Evolutionary conservation across 2,888 invertebrate species (phyloP).

Genomic region (Lacanobia oleracea): DNA sequence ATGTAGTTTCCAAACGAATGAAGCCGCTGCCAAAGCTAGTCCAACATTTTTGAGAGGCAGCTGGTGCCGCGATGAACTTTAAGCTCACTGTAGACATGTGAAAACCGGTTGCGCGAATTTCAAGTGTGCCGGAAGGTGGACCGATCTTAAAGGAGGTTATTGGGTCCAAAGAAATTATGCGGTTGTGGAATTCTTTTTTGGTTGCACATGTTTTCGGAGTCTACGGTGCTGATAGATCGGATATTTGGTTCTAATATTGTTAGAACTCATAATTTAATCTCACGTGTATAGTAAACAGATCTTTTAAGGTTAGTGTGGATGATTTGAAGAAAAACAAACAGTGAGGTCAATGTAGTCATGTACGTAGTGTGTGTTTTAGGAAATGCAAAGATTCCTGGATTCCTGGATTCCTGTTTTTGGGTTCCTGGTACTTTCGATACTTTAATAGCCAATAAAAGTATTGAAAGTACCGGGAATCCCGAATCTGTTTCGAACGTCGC

Average conservation of each 20-base stretch:
- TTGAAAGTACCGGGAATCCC: too few species aligned
- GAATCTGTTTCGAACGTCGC: too few species aligned
- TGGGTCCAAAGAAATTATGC: slow-evolving; percentile 13
- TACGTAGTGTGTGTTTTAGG: too few species aligned
- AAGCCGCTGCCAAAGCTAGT: neutral
- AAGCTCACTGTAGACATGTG: neutral
- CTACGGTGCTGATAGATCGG: neutral
- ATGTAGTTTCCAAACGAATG: too few species aligned
- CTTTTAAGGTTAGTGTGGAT: neutral
- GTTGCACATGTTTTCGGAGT: neutral
- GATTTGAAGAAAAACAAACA: too few species aligned
- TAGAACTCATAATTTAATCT: neutral
- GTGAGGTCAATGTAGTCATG: too few species aligned
- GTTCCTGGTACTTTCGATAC: too few species aligned
- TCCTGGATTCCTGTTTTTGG: too few species aligned
- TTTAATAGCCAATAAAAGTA: too few species aligned
- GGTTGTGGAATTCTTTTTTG: too few species aligned
- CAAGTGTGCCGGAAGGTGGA: slow-evolving; percentile 12
- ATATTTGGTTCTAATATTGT: neutral
- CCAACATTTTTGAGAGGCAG: slow-evolving; percentile 11
- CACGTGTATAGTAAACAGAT: neutral
- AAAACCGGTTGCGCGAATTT: slow-evolving; percentile 42
- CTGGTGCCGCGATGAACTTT: slow-evolving; percentile 6
- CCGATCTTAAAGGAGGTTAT: slow-evolving; percentile 17
- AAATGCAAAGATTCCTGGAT: too few species aligned